A percentile compares a stretch with the other conserved stretches of the same genome.
Conservation (phyloP, 2,113 vertebrate species). For the Salminus brasiliensis region DNA sequence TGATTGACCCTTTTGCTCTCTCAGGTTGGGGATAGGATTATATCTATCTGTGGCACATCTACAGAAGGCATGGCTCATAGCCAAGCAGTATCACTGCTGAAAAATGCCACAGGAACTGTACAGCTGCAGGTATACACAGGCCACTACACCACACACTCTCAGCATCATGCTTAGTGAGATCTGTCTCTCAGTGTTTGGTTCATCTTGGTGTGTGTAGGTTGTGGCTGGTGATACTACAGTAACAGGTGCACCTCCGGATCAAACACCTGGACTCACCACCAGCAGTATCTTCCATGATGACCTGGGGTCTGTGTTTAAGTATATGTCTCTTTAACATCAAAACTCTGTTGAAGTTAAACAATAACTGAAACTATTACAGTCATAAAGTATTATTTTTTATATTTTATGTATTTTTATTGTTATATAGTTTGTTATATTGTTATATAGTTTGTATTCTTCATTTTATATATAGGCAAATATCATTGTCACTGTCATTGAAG, state of each 20-base stretch:
- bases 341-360: not conserved
- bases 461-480: too few relatives aligned
- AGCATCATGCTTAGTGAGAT: not conserved
- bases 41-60: slow-evolving; percentile 88
- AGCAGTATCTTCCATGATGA: slow-evolving; percentile 94
- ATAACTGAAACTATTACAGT: too few relatives aligned
- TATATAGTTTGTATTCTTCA: too few relatives aligned
- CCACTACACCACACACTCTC: too few relatives aligned
- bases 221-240: slow-evolving; percentile 90
- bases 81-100: slow-evolving; percentile 90
- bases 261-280: slow-evolving; percentile 76
- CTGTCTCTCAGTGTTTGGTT: not conserved
- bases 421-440: too few relatives aligned
- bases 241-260: slow-evolving; percentile 84
- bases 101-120: slow-evolving; percentile 86
- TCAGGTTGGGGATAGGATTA: slow-evolving; percentile 93
- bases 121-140: slow-evolving; percentile 86
- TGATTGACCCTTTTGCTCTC: not conserved
- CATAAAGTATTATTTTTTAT: too few relatives aligned
- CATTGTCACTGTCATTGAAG: too few relatives aligned
- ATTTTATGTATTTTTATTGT: too few relatives aligned
- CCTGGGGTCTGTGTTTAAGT: slow-evolving; percentile 78
- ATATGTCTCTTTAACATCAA: not conserved
- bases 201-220: slow-evolving; percentile 73
- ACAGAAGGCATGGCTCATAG: slow-evolving; percentile 93